A percentile compares a stretch with the other conserved stretches of the same genome.
Conservation (phyloP, 2,888 invertebrate genomes). For the Thalpophila matura region DNA sequence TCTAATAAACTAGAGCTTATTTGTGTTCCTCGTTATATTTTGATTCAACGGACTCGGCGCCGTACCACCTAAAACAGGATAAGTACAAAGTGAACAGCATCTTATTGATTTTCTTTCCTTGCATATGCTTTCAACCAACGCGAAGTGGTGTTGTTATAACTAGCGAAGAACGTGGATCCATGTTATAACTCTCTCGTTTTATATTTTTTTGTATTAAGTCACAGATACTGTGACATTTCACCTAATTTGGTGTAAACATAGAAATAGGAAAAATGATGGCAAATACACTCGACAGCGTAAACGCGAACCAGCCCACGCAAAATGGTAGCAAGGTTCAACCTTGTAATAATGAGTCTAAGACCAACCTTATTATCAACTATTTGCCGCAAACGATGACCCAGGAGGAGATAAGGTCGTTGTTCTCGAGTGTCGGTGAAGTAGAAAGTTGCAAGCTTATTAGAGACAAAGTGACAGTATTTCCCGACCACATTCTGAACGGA, state of each 20-base stretch:
- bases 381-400: conserved; percentile 99
- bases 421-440: conserved; percentile 98
- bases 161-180: conserved; percentile 74
- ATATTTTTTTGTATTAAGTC: conserved; percentile 71
- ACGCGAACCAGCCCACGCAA: conserved; percentile 92
- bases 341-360: conserved; percentile 97
- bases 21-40: conserved; percentile 86
- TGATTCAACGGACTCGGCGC: conserved; percentile 85
- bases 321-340: conserved; percentile 93
- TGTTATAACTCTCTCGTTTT: conserved; percentile 78
- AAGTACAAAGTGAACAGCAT: conserved; percentile 90
- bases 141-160: conserved; percentile 86
- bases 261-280: conserved; percentile 88
- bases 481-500: conserved; percentile 92
- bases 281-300: conserved; percentile 88
- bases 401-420: conserved; percentile 98
- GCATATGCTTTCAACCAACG: conserved; percentile 90
- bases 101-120: conserved; percentile 91
- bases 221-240: conserved; percentile 77
- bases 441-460: conserved; percentile 99
- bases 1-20: conserved; percentile 88
- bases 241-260: conserved; percentile 78
- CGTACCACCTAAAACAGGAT: conserved; percentile 83
- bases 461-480: conserved; percentile 97
- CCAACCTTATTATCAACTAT: conserved; percentile 99